These are phyloP conservation scores for Aurelia aurita complex sp. Pacific DNA, from an alignment of 30 jellyfish, hydroid and myxozoan genomes.

Conservation along the genomic window DNA sequence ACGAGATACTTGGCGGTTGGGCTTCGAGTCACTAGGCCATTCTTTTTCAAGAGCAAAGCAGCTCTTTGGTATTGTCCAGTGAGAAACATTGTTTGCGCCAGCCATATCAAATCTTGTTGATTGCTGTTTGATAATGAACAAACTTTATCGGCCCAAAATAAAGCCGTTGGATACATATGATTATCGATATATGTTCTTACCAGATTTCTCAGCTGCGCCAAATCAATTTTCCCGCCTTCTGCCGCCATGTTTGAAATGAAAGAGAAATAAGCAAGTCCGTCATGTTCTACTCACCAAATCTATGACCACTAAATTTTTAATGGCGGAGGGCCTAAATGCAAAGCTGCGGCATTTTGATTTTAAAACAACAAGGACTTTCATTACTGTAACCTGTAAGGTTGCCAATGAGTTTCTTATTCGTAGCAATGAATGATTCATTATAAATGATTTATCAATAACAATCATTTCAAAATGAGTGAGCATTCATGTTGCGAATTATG, in stretches of 20 bases:
- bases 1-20: conserved; percentile 75
- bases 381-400: too few relatives aligned
- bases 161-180: conserved; percentile 85
- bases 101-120: conserved; percentile 89
- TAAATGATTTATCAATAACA: too few relatives aligned
- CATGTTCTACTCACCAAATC: neutral
- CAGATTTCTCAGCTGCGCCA: conserved; percentile 85
- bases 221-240: conserved; percentile 84
- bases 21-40: conserved; percentile 56
- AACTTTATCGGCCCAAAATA: conserved; percentile 95
- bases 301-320: neutral
- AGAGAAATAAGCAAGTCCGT: neutral
- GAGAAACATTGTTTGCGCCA: conserved; percentile 78
- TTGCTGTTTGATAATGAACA: conserved; percentile 80
- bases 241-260: conserved; percentile 45
- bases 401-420: neutral
- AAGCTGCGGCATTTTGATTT: too few relatives aligned
- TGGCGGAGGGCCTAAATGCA: conserved; percentile 2
- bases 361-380: too few relatives aligned
- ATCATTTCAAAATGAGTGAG: too few relatives aligned
- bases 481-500: too few relatives aligned
- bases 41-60: conserved; percentile 71
- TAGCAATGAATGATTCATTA: neutral
- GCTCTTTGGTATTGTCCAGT: conserved; percentile 86
- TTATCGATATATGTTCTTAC: conserved; percentile 88